These are phyloP conservation scores for Hydrocynus forskahlii DNA, from an alignment of 2,797 vertebrate genomes.

Conservation along the genomic window DNA sequence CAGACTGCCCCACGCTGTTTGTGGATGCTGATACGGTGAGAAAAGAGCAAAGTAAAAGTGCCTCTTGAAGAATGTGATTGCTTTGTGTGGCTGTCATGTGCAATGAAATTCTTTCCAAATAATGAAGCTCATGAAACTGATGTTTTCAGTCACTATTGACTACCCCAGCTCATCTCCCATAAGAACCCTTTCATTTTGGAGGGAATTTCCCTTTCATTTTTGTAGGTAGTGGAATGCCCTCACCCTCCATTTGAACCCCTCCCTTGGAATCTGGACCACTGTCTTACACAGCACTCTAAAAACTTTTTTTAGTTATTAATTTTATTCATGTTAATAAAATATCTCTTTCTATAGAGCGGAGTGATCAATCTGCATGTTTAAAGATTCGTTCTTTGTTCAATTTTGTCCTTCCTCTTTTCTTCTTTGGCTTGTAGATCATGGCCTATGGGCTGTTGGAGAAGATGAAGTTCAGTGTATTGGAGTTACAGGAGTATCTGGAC, in stretches of 20 bases:
- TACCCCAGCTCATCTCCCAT: background rate
- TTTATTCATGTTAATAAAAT: background rate
- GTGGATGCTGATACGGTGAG: conserved; percentile 97
- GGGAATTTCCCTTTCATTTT: background rate
- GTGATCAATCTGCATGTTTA: background rate
- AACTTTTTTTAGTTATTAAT: too few species aligned
- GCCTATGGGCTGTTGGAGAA: conserved; percentile 95
- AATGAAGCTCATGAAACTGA: background rate
- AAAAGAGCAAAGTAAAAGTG: conserved; percentile 44
- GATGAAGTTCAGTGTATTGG: conserved; percentile 96
- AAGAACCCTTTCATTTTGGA: background rate
- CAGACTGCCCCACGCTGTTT: conserved; percentile 95
- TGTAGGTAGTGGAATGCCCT: too few species aligned
- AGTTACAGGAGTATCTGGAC: conserved; percentile 97
- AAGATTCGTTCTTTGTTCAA: background rate
- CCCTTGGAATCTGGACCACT: background rate
- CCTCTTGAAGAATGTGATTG: background rate
- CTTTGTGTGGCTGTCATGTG: background rate
- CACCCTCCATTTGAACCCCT: too few species aligned
- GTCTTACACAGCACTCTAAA: too few species aligned
- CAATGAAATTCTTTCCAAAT: background rate
- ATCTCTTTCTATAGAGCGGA: background rate
- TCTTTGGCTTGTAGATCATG: conserved; percentile 84
- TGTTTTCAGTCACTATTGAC: background rate
- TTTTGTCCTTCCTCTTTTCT: background rate